Percentiles rank a stretch among this genome's conserved stretches.
Conservation (phyloP, 2,113 vertebrate genomes). For the Apodemus speciosus region DNA sequence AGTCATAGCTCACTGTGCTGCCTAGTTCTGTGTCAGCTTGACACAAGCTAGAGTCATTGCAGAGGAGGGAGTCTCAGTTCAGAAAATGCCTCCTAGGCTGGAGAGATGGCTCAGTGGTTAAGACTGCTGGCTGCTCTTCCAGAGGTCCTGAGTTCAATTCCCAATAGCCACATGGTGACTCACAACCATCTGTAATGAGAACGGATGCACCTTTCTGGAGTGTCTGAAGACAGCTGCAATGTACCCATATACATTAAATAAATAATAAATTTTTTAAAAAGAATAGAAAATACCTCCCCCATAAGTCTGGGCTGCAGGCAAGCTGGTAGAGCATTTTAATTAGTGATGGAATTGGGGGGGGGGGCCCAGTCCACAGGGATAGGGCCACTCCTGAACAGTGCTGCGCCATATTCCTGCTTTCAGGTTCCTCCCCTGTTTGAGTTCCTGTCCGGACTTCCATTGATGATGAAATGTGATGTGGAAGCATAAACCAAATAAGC, state of each 20-base stretch:
- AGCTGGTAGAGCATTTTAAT: neutral
- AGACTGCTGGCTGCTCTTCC: no score
- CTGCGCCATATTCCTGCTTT: neutral
- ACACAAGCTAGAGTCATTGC: neutral
- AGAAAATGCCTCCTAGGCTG: neutral
- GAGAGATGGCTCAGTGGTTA: no score
- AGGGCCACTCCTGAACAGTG: no score
- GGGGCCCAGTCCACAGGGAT: no score
- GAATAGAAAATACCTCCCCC: neutral
- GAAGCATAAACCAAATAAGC: neutral
- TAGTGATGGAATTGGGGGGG: neutral
- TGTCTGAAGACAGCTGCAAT: no score
- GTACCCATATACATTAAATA: no score
- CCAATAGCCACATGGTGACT: no score
- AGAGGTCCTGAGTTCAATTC: no score
- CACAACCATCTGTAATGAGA: no score
- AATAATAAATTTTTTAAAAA: no score
- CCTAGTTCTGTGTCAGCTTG: neutral
- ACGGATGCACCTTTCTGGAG: no score
- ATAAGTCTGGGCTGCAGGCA: no score
- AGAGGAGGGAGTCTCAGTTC: neutral
- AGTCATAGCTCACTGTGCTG: neutral
- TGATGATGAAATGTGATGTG: neutral
- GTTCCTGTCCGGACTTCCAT: neutral
- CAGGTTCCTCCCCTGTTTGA: neutral